Evolutionary conservation across 2,888 invertebrate species (phyloP), one percentile per base, ranked within the genome.

Genomic region (Netelia inedita): DNA sequence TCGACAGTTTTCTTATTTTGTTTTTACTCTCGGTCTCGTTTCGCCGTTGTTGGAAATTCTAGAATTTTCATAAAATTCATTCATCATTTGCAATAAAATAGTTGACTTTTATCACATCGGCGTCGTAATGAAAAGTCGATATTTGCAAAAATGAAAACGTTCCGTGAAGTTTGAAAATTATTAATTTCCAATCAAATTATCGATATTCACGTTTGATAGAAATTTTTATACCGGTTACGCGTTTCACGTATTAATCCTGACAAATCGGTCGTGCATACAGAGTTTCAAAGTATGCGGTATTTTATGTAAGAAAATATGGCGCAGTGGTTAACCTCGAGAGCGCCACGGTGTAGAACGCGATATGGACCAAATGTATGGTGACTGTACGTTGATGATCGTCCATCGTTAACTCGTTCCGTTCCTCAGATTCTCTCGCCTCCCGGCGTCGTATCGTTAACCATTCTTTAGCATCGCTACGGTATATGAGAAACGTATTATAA

Each of bases 231-330:
- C 35, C 72, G 55, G 81, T 78, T 80, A 81, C 73, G 61, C 28
- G 16, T 80, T 28, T 76, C 68, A 1, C 16, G 9, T 41, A 82
- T 85, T 85, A 68, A 81, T 78, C 69, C 55, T 74, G 69, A 69
- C 35, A 74, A 81, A 85, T 85, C 68, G 73, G 46, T 85, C 65
- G n/a, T 71, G 65, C 78, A 79, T 81, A 69, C 83, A 43, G 43
- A 69, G 69, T 35, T 78, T 50, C 57, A 74, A 79, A 79, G 69
- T 68, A 66, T 66, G 66, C 59, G 57, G 59, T 21, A 59, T 19
- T 19, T 46, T 55, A 19, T 19, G 6, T 5, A 57, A 0, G 57
- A 10, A 35, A 14, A 19, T 19, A 43, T 68, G 19, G 50, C 46
- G 46, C 66, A 21, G 59, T 78, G 23, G 81, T 71, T 69, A 53